These are phyloP conservation scores for Argentina silus DNA, from an alignment of 2,797 vertebrate genomes.

Conservation along the genomic window DNA sequence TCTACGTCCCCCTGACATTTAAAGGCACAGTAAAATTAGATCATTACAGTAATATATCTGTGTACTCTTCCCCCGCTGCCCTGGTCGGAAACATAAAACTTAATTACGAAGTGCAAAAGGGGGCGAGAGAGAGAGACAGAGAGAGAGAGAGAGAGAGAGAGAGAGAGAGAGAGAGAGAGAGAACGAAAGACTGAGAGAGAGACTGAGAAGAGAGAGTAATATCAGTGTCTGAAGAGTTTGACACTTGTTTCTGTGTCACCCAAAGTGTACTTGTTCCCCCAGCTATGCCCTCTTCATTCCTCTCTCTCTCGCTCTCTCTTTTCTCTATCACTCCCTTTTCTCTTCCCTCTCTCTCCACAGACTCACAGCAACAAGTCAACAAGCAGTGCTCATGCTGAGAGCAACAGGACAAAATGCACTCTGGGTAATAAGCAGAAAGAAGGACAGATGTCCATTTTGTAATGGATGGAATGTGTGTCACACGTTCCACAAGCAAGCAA, in stretches of 20 bases:
- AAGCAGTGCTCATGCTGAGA: not conserved
- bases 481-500: too few relatives aligned
- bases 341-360: too few relatives aligned
- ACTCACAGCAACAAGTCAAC: not conserved
- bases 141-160: slow-evolving; percentile 24
- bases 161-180: slow-evolving; percentile 30
- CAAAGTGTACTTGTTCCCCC: too few relatives aligned
- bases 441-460: slow-evolving; percentile 1
- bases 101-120: slow-evolving; percentile 65
- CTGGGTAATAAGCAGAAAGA: not conserved
- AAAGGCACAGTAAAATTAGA: slow-evolving; percentile 82
- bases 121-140: not conserved
- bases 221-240: too few relatives aligned
- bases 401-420: not conserved
- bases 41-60: slow-evolving; percentile 86
- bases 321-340: too few relatives aligned
- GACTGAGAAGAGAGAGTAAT: slow-evolving; percentile 13
- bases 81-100: slow-evolving; percentile 82
- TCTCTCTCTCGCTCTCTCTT: too few relatives aligned
- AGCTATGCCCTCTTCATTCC: too few relatives aligned
- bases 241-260: too few relatives aligned
- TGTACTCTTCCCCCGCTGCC: slow-evolving; percentile 76
- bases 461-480: not conserved
- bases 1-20: slow-evolving; percentile 78
- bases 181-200: slow-evolving; percentile 13